Evolutionary conservation across 2,888 invertebrate genomes (phyloP), one percentile per base, ranked within the genome.

Genomic region (Gortyna flavago): DNA sequence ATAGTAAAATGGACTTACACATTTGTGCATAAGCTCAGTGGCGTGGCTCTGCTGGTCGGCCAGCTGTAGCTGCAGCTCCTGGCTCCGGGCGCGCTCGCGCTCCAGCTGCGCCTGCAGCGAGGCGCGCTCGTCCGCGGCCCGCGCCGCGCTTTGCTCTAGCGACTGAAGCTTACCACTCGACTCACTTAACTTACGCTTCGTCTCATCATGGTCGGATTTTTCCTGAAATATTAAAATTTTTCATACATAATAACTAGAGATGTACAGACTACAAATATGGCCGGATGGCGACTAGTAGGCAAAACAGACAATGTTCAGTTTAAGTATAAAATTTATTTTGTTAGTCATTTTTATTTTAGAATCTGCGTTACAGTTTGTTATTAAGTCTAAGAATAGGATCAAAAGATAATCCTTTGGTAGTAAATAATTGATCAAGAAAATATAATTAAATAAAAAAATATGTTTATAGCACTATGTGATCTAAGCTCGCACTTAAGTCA

Each of bases 1-100:
- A 69, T 5, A 38, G 3, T 38, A 38, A 44, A 32, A 38, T 21
- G 29, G 32, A 92, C 94, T 93, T 93, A 98, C 98, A 93, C 97
- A 97, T 93, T 95, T 97, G 82, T 97, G 97, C 74, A 97, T 93
- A 0, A 97, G 93, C 29, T 97, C 97, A 44, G 97, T 95, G 1
- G 95, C 89, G 29, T 95, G 95, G 44, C 97, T 94, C 83, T 97
- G 97, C 21, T 97, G 91, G 7, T 97, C 96, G 35, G 93, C 92
- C 74, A 97, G 95, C 85, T 97, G 97, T 1, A 95, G 92, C 87
- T 98, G 97, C 41, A 98, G 90, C 44, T 95, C 81, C 70, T 90
- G 92, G 80, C 91, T 91, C 77, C 95, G 89, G 16, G 93, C 91
- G 80, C 96, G 89, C 88, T 96, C 96, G 75, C 96, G 96, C 18